Evolutionary conservation across 2,113 vertebrate genomes (phyloP).

Genomic region (Amazona vittata): DNA sequence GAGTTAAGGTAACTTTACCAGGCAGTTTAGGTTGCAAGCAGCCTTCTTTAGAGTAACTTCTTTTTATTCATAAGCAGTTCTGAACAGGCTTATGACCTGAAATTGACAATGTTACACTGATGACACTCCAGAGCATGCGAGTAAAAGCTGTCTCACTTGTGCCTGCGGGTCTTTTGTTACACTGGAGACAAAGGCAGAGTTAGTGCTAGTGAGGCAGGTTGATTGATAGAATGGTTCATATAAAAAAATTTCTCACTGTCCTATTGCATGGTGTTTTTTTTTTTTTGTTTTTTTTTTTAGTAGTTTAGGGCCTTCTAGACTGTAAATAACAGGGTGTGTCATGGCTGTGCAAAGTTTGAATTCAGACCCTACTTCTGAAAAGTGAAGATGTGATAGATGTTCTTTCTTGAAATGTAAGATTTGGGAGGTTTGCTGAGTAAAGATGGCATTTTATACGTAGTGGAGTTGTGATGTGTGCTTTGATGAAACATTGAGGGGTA

Average conservation of each 20-base stretch:
- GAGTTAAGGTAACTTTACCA: not conserved
- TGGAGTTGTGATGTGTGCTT: not conserved
- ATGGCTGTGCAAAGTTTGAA: not conserved
- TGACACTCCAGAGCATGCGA: not conserved
- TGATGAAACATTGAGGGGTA: not conserved
- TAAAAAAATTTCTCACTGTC: not conserved
- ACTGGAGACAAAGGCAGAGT: not conserved
- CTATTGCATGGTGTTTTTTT: not conserved
- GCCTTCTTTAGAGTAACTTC: not conserved
- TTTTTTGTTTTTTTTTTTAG: not conserved
- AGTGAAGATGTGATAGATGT: not conserved
- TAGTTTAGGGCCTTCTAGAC: not conserved
- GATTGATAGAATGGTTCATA: not conserved
- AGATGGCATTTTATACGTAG: not conserved
- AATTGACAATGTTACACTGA: not conserved
- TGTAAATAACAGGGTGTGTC: not conserved
- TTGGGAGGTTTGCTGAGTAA: not conserved
- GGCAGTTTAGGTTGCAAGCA: not conserved
- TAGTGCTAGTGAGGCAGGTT: not conserved
- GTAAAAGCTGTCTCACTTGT: not conserved
- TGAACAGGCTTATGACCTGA: not conserved
- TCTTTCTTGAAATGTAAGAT: not conserved
- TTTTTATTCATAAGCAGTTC: not conserved
- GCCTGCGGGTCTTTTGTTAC: not conserved
- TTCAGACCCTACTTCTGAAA: not conserved